Evolutionary conservation across 2,113 vertebrate species (phyloP), one percentile per base, ranked within the genome.

Genomic region (Himantopus leucocephalus): DNA sequence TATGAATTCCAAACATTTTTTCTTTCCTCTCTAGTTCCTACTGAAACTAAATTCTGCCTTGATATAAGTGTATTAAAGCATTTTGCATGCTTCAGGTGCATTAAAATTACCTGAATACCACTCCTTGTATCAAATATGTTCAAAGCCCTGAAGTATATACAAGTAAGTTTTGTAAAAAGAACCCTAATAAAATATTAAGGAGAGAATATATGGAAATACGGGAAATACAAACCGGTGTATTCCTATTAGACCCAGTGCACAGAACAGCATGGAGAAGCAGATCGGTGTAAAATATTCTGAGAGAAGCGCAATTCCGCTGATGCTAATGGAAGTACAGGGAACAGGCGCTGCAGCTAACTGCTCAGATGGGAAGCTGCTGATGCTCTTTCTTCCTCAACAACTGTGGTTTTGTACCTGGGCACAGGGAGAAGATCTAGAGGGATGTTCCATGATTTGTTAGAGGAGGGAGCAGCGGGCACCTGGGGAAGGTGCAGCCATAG

Each of bases 381-480:
- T 1, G 5, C 8, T 66, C 37, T 58, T 50, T 60, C 74, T 59
- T n/a, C 50, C 60, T 48, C 37, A 64, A 34, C 17, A 85, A 2
- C 22, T 8, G 3, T 45, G 52, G 13, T 89, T 78, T 59, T 10
- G 2, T 24, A 64, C 22, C 34, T 45, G 22, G 27, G 30, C 59
- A 39, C 14, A 47, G 18, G 37, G 10, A 0, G 7, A 71, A 71
- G 10, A 2, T 84, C 32, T 16, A n/a, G 26, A 68, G 14, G 34
- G 35, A 20, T 34, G 43, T 22, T 77, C 1, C 4, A 32, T n/a
- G 7, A 22, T n/a, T 53, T 81, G 7, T 45, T 43, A 41, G 14
- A 8, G n/a, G 13, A 67, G 20, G 29, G 5, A 4, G 26, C 8
- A 70, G 55, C 8, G 0, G 0, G 12, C n/a, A 68, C 6, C 15